phyloP scores from a whole-genome alignment of 2,113 vertebrate genomes.

The Genyomyrus donnyi region DNA sequence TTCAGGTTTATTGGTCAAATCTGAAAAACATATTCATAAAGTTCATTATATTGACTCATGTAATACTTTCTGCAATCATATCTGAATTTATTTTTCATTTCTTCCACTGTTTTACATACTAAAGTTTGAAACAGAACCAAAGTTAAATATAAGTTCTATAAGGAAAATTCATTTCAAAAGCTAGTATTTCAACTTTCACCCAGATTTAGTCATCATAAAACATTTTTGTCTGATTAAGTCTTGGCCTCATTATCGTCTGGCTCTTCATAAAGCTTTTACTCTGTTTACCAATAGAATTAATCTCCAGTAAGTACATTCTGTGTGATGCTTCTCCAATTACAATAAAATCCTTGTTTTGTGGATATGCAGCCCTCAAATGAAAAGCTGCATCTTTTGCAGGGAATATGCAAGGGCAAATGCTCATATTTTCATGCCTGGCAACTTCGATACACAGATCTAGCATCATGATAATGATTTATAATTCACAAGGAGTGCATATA shows the following conservation, averaged over 20 bases:
- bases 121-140: background rate
- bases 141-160: background rate
- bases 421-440: background rate
- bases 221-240: constrained; percentile 11
- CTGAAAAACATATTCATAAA: background rate
- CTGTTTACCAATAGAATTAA: background rate
- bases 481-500: constrained; percentile 33
- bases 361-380: background rate
- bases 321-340: background rate
- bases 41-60: background rate
- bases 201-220: background rate
- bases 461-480: background rate
- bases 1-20: background rate
- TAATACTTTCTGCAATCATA: background rate
- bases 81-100: constrained; percentile 3
- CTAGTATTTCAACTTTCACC: background rate
- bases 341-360: background rate
- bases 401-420: background rate
- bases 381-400: background rate
- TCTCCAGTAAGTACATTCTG: background rate
- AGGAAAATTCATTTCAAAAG: constrained; percentile 8
- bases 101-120: constrained; percentile 5
- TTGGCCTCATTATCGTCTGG: background rate
- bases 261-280: constrained; percentile 4
- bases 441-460: background rate